Conservation (phyloP, 2,113 vertebrate genomes). For the Tragulus kanchil region DNA sequence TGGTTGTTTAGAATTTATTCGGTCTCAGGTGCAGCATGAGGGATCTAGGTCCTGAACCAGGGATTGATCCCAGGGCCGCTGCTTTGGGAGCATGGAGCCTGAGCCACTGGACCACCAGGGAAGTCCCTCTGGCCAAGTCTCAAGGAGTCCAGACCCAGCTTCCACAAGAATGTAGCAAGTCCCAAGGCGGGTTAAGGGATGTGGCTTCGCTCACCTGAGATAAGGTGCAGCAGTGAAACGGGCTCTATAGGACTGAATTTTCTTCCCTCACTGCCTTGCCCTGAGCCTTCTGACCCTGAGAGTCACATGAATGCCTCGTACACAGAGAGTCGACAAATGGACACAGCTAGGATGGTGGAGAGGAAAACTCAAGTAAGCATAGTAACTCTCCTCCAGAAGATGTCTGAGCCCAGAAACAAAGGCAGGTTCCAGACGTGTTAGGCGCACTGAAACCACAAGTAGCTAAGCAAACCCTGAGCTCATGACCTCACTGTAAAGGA, state of each 20-base stretch:
- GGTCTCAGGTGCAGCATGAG: neutral
- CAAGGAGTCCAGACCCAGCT: neutral
- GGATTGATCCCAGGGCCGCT: neutral
- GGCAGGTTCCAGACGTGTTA: neutral
- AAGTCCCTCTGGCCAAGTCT: neutral
- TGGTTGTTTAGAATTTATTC: too few species aligned
- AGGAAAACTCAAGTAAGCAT: neutral
- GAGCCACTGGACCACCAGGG: neutral
- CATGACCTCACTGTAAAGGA: slow-evolving; percentile 53
- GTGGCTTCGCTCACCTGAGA: neutral
- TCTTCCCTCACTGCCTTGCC: too few species aligned
- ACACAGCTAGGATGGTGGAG: neutral
- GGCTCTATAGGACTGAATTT: too few species aligned
- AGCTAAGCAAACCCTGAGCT: slow-evolving; percentile 41
- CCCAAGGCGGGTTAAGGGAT: neutral
- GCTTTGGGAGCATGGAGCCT: neutral
- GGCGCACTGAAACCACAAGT: slow-evolving; percentile 45
- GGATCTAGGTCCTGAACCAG: neutral
- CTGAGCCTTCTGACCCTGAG: neutral
- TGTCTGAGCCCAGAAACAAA: slow-evolving; percentile 39
- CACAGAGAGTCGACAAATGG: neutral
- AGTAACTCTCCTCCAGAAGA: too few species aligned
- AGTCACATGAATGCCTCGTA: neutral
- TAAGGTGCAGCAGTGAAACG: neutral
- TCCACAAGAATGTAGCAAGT: neutral